A percentile compares a stretch with the other conserved stretches of the same genome.
These are phyloP conservation scores for Drosophila jambulina DNA, from an alignment of 1,140 invertebrate genomes.

Conservation along the genomic window DNA sequence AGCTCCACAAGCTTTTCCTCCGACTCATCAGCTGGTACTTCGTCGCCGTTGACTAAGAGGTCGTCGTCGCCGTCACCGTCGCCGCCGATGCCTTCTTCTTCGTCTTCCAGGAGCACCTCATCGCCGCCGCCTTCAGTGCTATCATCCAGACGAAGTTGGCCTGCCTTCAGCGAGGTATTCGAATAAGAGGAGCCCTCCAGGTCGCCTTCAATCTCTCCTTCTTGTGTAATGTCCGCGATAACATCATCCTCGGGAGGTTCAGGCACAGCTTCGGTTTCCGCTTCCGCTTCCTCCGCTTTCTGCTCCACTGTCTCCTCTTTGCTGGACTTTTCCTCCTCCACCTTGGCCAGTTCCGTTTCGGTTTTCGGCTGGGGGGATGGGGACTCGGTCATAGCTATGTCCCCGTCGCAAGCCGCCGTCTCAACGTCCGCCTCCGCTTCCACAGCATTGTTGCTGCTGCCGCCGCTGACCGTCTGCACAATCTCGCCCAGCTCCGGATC, in stretches of 20 bases:
- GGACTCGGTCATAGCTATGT: not conserved
- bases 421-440: slow-evolving; percentile 1
- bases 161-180: slow-evolving; percentile 34
- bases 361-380: not conserved
- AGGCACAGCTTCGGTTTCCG: not conserved
- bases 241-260: not conserved
- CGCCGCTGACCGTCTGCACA: slow-evolving; percentile 70
- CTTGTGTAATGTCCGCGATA: not conserved
- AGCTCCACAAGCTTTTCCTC: slow-evolving; percentile 1
- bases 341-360: not conserved
- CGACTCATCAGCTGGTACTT: not conserved
- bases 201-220: slow-evolving; percentile 14
- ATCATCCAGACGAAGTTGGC: slow-evolving; percentile 53
- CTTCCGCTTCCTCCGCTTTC: slow-evolving; percentile 3
- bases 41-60: slow-evolving; percentile 27
- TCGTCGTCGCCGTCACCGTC: too few relatives aligned
- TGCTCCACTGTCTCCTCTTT: not conserved
- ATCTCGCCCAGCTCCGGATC: slow-evolving; percentile 84
- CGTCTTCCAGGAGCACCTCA: slow-evolving; percentile 5
- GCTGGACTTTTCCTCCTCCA: slow-evolving; percentile 21
- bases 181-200: slow-evolving; percentile 15
- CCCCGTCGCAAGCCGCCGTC: not conserved
- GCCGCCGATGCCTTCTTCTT: not conserved
- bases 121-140: slow-evolving; percentile 34
- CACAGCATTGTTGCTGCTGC: slow-evolving; percentile 22